Base-by-base conservation (phyloP, 2,888 invertebrate genomes). In the Diplolepis rosae region DNA sequence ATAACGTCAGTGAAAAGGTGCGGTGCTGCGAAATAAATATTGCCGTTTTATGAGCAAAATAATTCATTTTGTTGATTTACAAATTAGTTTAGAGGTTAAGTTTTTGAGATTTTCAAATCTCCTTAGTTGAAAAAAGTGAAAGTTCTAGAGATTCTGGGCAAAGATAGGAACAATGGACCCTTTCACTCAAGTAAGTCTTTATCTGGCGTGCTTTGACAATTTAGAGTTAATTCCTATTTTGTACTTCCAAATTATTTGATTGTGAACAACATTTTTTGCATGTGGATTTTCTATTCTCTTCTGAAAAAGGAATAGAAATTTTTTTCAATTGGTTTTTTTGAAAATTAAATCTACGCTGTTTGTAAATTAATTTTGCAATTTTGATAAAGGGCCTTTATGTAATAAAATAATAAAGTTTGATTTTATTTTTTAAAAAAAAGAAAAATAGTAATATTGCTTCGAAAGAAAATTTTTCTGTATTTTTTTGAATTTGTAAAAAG, bases 171-270 rank as follows among this genome's bases (percentile, higher is more conserved):
- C 80, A 84, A 93, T 93, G 93, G 93, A 93, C 90, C 92, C 92
- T 66, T 93, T 93, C 83, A 92, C 93, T 80, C 92, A 93, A 91
- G 93, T 93, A 90, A 84, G 89, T 32, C n/a, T 11, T 42, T 66
- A 48, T 42, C 48, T 18, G n/a, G 18, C 18, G 7, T 18, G 7
- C 45, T 66, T 66, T 18, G 15, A 48, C 13, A 4, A 28, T 35
- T 15, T 13, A 18, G 24, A 27, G 51, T 51, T 35, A 51, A 54
- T 68, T 68, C 48, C 11, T 7, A 22, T n/a, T 15, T 65, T 68
- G 66, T 27, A 66, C 54, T 22, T 45, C 32, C 28, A 32, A 24
- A 11, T 48, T 54, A 52, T 11, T 15, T 65, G 6, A n/a, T 18
- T 32, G n/a, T 22, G 24, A 27, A 50, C 9, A 50, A 50, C 32